Conservation (phyloP, 1,140 invertebrate genomes). For the Drosophila suzukii region DNA sequence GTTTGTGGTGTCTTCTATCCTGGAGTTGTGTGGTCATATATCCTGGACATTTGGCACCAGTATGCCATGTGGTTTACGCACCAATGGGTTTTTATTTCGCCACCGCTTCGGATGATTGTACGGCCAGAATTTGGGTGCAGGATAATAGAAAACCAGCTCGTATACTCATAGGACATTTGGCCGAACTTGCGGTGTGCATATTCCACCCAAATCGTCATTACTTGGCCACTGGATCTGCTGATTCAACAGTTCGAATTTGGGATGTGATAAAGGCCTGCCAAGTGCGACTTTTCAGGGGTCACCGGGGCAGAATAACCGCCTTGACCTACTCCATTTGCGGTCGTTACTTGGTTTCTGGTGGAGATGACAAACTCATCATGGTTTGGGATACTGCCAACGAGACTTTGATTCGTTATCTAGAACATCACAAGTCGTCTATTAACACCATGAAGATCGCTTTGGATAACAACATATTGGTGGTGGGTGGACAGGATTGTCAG, state of each 20-base stretch:
- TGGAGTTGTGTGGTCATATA: slow-evolving; percentile 65
- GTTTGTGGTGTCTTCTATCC: slow-evolving; percentile 58
- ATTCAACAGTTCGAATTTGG: slow-evolving; percentile 58
- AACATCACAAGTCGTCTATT: slow-evolving; percentile 29
- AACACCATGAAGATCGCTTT: slow-evolving; percentile 34
- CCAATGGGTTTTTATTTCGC: slow-evolving; percentile 56
- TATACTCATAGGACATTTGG: slow-evolving; percentile 50
- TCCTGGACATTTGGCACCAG: slow-evolving; percentile 29
- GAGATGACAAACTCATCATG: slow-evolving; percentile 35
- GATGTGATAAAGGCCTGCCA: slow-evolving; percentile 38
- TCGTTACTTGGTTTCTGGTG: slow-evolving; percentile 48
- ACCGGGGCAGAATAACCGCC: slow-evolving; percentile 17
- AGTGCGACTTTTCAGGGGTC: slow-evolving; percentile 54
- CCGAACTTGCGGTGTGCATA: slow-evolving; percentile 31
- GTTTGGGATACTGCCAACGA: slow-evolving; percentile 49
- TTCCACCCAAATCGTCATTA: slow-evolving; percentile 64
- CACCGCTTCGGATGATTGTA: slow-evolving; percentile 50
- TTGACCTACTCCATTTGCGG: slow-evolving; percentile 53
- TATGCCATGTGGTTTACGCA: slow-evolving; percentile 45
- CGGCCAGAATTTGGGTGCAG: slow-evolving; percentile 59
- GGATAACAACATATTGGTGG: slow-evolving; percentile 55
- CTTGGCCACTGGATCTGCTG: slow-evolving; percentile 59
- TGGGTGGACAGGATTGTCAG: slow-evolving; percentile 44
- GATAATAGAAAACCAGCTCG: slow-evolving; percentile 27
- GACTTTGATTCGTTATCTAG: slow-evolving; percentile 16